Percentiles rank a stretch among this genome's conserved stretches.
These are phyloP conservation scores for Drosophila pseudoananassae DNA, from an alignment of 1,140 invertebrate species.

Conservation along the genomic window DNA sequence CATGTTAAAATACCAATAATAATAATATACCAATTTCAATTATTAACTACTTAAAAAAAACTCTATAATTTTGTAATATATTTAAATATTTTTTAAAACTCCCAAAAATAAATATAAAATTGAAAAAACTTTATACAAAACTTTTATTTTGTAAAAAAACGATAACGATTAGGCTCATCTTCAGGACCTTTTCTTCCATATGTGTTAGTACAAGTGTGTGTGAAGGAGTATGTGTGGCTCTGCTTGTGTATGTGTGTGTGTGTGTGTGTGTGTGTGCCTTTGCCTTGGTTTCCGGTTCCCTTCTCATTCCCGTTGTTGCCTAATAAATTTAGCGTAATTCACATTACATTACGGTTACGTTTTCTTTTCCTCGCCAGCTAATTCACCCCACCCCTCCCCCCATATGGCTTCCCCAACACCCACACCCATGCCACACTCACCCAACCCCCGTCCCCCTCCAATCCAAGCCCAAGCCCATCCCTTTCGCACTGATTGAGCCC, in stretches of 20 bases:
- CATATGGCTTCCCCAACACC: neutral
- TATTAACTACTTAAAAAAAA: no score
- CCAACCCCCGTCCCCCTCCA: neutral
- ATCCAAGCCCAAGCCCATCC: neutral
- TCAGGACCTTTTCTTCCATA: neutral
- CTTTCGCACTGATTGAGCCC: conserved; percentile 19
- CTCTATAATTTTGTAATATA: no score
- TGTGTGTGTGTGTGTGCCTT: conserved; percentile 25
- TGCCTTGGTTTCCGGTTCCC: conserved; percentile 54
- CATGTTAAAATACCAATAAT: no score
- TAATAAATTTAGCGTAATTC: conserved; percentile 80
- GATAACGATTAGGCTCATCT: conserved; percentile 54
- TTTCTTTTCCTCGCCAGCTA: conserved; percentile 38
- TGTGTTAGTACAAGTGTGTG: conserved; percentile 6
- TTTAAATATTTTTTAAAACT: no score
- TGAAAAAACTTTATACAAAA: no score
- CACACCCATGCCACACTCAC: no score
- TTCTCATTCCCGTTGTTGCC: conserved; percentile 37
- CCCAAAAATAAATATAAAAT: no score
- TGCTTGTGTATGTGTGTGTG: neutral
- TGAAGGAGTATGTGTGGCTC: conserved; percentile 12
- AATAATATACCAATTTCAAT: no score
- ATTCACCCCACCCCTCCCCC: neutral
- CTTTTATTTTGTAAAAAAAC: conserved; percentile 23
- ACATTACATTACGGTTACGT: conserved; percentile 67